Evolutionary conservation across 92 coral and sea anemone species (phyloP).

Genomic region (Bergia puertoricense): DNA sequence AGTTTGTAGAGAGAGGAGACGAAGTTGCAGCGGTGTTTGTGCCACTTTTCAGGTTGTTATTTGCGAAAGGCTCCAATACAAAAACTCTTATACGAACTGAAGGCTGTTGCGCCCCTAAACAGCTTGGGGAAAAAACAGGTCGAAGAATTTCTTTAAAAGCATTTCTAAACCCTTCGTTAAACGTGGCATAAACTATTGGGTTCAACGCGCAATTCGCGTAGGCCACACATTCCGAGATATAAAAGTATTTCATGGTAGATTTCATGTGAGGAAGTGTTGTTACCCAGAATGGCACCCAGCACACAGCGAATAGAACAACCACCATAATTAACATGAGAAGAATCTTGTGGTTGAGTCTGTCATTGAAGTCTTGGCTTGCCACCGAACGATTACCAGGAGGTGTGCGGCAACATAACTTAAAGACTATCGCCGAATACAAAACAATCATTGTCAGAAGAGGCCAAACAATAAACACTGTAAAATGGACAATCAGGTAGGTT

Average conservation of each 20-base stretch:
- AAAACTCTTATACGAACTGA: conserved; percentile 11
- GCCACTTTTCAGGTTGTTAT: not conserved
- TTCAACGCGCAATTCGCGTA: conserved; percentile 33
- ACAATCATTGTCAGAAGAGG: conserved; percentile 11
- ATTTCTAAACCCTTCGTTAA: conserved; percentile 30
- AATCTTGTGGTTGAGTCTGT: conserved; percentile 25
- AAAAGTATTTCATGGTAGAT: not conserved
- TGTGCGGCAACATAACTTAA: conserved; percentile 18
- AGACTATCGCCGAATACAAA: conserved; percentile 29
- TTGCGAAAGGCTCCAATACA: conserved; percentile 1
- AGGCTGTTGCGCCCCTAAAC: not conserved
- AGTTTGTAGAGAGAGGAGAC: too few species aligned
- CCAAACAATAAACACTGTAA: conserved; percentile 18
- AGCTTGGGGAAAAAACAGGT: not conserved
- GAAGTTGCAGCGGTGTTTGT: not conserved
- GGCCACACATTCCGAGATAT: conserved; percentile 20
- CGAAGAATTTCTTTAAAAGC: conserved; percentile 33
- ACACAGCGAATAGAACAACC: conserved; percentile 9
- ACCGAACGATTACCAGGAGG: conserved; percentile 13
- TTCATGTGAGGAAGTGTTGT: conserved; percentile 10
- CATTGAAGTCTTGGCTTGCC: conserved; percentile 24
- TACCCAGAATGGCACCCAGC: conserved; percentile 42
- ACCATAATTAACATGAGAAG: conserved; percentile 22
- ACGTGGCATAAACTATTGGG: conserved; percentile 9
- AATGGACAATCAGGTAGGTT: conserved; percentile 20